Percentiles rank a stretch among this genome's conserved stretches.
phyloP scores from a whole-genome alignment of 2,888 invertebrate species.

The Acrobasis suavella region DNA sequence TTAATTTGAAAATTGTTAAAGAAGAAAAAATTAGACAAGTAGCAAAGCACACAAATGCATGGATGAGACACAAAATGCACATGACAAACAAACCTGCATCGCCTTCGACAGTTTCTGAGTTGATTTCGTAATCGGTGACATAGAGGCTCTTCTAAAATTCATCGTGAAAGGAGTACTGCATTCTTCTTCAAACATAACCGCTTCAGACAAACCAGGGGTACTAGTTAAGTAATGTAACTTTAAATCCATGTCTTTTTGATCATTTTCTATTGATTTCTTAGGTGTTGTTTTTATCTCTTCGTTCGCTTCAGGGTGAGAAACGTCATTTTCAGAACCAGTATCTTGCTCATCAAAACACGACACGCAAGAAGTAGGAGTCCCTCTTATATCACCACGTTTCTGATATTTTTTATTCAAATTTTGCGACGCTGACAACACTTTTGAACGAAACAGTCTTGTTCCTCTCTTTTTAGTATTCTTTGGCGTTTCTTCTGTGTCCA shows the following conservation, averaged over 20 bases:
- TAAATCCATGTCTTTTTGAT: conserved; percentile 40
- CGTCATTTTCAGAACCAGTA: conserved; percentile 55
- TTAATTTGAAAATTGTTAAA: background rate
- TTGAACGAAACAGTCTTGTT: conserved; percentile 69
- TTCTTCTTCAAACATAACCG: conserved; percentile 54
- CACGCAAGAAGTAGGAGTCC: conserved; percentile 70
- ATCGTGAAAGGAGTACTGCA: conserved; percentile 68
- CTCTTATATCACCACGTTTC: conserved; percentile 56
- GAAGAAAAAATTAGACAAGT: background rate
- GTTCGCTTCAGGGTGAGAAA: conserved; percentile 38
- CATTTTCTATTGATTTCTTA: conserved; percentile 47
- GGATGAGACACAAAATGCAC: conserved; percentile 29
- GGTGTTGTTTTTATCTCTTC: conserved; percentile 50
- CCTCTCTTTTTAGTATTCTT: conserved; percentile 67
- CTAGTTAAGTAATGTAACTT: conserved; percentile 70
- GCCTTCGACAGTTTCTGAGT: conserved; percentile 93
- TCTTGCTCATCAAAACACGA: conserved; percentile 72
- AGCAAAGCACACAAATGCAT: conserved; percentile 7
- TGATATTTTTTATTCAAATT: conserved; percentile 70
- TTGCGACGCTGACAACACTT: conserved; percentile 57
- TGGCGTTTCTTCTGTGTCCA: conserved; percentile 70
- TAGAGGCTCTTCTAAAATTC: conserved; percentile 86
- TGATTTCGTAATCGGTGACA: conserved; percentile 94
- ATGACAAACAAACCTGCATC: conserved; percentile 88
- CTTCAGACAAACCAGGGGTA: conserved; percentile 67